Evolutionary conservation across 2,797 vertebrate species (phyloP).

Genomic region (Gallinago nigripennis): DNA sequence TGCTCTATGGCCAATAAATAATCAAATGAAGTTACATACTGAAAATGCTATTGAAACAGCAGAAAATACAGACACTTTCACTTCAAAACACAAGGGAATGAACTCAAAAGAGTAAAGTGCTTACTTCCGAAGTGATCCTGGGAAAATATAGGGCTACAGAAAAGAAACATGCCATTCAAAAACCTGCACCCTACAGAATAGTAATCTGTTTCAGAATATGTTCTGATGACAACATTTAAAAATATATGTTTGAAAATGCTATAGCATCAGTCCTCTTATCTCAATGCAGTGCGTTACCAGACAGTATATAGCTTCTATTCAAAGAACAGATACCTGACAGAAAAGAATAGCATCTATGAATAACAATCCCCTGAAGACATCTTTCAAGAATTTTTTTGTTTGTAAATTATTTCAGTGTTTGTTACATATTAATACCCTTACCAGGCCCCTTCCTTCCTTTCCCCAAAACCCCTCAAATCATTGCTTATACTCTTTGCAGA

Average conservation of each 20-base stretch:
- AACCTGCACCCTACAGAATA: background rate
- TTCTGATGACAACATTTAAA: background rate
- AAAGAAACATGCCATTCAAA: background rate
- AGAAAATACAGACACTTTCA: background rate
- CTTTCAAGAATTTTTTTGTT: background rate
- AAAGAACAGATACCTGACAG: background rate
- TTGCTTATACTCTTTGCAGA: background rate
- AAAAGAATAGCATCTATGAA: background rate
- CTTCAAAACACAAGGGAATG: background rate
- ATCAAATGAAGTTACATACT: background rate
- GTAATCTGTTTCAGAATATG: background rate
- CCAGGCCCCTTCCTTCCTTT: background rate
- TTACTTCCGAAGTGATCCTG: background rate
- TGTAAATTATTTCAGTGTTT: background rate
- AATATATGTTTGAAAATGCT: background rate
- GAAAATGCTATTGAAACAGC: background rate
- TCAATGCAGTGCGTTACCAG: background rate
- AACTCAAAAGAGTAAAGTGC: background rate
- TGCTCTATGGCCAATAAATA: background rate
- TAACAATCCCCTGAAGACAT: background rate
- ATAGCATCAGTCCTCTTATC: fast-evolving
- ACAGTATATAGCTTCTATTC: background rate
- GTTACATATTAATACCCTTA: background rate
- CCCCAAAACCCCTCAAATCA: background rate
- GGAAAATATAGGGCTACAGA: background rate